Conservation (phyloP, 2,888 invertebrate genomes). For the Sinotaia quadrata region DNA sequence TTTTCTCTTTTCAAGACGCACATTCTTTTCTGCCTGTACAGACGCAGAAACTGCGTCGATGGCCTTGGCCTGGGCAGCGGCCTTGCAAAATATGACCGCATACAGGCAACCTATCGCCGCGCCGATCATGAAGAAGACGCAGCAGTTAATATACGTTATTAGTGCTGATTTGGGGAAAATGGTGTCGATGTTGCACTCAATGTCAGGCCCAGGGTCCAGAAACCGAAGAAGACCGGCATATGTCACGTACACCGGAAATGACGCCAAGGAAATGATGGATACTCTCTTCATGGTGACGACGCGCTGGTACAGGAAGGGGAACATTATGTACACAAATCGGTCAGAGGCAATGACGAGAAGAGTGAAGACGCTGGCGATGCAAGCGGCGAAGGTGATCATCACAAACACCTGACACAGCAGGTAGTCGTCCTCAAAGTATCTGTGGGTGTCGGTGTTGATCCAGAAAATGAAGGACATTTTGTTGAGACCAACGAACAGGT, state of each 20-base stretch:
- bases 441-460: background rate
- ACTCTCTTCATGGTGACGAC: background rate
- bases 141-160: background rate
- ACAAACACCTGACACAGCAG: no score
- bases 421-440: background rate
- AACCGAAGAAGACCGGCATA: background rate
- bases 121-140: background rate
- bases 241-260: background rate
- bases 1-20: background rate
- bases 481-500: conserved; percentile 4
- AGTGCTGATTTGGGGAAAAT: background rate
- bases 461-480: background rate
- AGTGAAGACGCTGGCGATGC: background rate
- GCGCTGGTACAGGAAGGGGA: background rate
- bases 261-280: no score
- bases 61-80: background rate
- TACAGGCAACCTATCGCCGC: background rate
- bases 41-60: background rate
- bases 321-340: background rate
- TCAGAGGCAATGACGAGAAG: background rate
- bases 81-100: background rate
- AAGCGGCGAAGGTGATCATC: background rate
- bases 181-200: background rate
- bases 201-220: background rate
- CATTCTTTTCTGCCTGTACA: background rate